These are phyloP conservation scores for Aphis craccivora DNA, from an alignment of 1,140 invertebrate species.

Conservation along the genomic window DNA sequence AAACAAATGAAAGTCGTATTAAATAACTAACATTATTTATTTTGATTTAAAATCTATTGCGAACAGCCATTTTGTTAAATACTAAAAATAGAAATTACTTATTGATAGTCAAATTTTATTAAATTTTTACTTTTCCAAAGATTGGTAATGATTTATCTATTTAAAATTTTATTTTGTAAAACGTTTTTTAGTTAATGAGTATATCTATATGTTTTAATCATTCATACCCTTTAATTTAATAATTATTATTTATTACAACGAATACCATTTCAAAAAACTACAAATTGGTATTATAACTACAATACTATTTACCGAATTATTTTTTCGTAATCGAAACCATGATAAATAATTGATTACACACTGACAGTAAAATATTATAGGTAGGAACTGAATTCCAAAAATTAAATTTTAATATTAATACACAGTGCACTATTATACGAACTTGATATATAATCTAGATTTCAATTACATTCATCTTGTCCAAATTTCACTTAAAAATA, in stretches of 20 bases:
- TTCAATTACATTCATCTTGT: background rate
- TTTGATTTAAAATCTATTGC: too few species aligned
- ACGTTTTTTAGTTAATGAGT: too few species aligned
- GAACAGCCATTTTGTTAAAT: too few species aligned
- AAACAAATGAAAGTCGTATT: background rate
- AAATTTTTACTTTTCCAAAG: too few species aligned
- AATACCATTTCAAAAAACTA: background rate
- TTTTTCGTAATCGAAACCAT: background rate
- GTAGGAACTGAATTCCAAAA: background rate
- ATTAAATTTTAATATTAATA: conserved; percentile 11
- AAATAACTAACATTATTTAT: too few species aligned
- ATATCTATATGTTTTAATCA: background rate
- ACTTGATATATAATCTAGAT: background rate
- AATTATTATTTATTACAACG: background rate
- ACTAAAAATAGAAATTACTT: too few species aligned
- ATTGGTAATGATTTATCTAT: too few species aligned
- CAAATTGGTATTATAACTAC: background rate
- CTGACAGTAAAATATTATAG: background rate
- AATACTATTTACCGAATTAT: background rate
- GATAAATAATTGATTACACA: background rate
- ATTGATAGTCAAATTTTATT: too few species aligned
- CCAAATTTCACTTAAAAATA: background rate
- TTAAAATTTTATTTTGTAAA: background rate
- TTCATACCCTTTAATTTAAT: background rate
- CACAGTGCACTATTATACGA: background rate